Conservation (phyloP, 2,113 vertebrate genomes). For the Neolamprologus longior region DNA sequence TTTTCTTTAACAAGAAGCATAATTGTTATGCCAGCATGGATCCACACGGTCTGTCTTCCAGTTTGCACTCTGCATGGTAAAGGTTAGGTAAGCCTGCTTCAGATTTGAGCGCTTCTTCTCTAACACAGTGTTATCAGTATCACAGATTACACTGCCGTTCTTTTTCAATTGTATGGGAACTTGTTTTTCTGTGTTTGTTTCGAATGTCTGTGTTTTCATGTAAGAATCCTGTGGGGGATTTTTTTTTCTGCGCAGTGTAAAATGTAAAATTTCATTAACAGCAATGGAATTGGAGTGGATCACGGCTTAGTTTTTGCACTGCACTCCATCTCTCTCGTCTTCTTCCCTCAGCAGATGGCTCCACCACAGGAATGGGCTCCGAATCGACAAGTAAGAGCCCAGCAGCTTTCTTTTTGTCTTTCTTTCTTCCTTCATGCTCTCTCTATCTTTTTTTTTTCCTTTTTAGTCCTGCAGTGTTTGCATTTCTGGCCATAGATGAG, state of each 20-base stretch:
- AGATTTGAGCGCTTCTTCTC: not conserved
- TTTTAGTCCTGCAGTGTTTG: conserved; percentile 4
- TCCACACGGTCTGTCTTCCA: not conserved
- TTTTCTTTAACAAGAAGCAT: not conserved
- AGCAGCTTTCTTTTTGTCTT: conserved; percentile 14
- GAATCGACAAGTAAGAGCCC: conserved; percentile 19
- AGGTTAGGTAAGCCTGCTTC: not conserved
- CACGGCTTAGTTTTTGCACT: not conserved
- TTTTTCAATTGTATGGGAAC: not conserved
- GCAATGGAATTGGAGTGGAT: not conserved
- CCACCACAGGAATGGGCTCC: conserved; percentile 54
- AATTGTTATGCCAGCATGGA: not conserved
- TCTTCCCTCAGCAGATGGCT: conserved; percentile 57
- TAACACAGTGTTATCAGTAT: not conserved
- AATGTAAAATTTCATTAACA: not conserved
- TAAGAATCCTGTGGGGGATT: not conserved
- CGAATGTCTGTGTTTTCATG: not conserved
- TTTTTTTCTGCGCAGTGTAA: not conserved
- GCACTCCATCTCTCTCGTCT: not conserved
- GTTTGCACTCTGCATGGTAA: not conserved
- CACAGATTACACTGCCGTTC: not conserved
- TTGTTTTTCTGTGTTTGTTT: not conserved
- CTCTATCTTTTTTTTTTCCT: not conserved
- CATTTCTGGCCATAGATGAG: conserved; percentile 24
- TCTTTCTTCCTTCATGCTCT: not conserved